phyloP scores from a whole-genome alignment of 1,140 invertebrate genomes.

The Drosophila ananassae region DNA sequence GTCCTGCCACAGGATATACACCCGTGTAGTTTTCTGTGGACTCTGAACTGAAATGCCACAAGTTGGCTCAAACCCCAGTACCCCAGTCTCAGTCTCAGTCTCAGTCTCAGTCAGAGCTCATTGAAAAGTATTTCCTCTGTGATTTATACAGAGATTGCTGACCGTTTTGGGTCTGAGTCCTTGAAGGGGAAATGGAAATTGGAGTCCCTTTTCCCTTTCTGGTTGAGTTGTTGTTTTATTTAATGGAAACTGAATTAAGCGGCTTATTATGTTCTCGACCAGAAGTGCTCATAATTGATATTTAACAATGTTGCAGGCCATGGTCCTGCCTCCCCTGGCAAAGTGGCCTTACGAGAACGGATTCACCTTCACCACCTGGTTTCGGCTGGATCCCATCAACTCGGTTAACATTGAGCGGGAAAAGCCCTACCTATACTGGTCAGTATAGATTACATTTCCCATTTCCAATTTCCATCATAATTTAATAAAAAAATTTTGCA shows the following conservation, averaged over 20 bases:
- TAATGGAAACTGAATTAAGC: constrained; percentile 23
- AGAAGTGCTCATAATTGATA: constrained; percentile 12
- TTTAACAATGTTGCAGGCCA: constrained; percentile 87
- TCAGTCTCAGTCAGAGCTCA: constrained; percentile 25
- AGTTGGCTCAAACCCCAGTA: background rate
- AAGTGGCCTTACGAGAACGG: constrained; percentile 99
- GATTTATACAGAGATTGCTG: constrained; percentile 46
- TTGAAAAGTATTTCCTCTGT: constrained; percentile 62
- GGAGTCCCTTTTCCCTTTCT: background rate
- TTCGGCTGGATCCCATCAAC: constrained; percentile 98
- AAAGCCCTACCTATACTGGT: constrained; percentile 99
- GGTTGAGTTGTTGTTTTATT: background rate
- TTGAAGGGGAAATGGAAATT: background rate
- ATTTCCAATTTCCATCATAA: background rate
- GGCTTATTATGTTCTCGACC: constrained; percentile 34
- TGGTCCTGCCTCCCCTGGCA: constrained; percentile 97
- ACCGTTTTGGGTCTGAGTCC: constrained; percentile 1
- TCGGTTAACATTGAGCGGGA: constrained; percentile 99
- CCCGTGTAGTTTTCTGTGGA: constrained; percentile 11
- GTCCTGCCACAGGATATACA: constrained; percentile 29
- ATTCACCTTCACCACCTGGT: constrained; percentile 99
- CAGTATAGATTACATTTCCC: constrained; percentile 70
- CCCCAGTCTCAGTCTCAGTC: background rate
- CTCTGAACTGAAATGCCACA: constrained; percentile 34
- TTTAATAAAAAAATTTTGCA: background rate